These are phyloP conservation scores for Bradypus variegatus DNA, from an alignment of 2,797 vertebrate genomes.

Conservation along the genomic window DNA sequence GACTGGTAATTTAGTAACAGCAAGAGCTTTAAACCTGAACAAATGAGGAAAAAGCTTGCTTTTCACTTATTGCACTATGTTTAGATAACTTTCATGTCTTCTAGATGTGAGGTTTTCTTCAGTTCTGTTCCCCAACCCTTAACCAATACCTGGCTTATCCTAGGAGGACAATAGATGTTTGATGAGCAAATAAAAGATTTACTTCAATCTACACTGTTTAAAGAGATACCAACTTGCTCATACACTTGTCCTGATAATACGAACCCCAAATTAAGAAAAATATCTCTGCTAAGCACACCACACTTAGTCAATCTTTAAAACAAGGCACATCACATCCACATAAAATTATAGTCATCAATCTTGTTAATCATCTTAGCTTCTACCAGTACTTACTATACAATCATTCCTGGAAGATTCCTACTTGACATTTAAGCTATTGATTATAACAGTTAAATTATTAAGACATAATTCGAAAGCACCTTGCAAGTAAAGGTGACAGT, in stretches of 20 bases:
- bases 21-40: not conserved
- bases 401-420: conserved; percentile 3
- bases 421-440: conserved; percentile 12
- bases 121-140: not conserved
- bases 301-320: not conserved
- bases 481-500: not conserved
- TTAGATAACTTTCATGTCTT: not conserved
- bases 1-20: not conserved
- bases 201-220: not conserved
- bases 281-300: not conserved
- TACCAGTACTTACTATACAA: not conserved
- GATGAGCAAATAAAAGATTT: not conserved
- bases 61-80: not conserved
- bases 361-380: not conserved
- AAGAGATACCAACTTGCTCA: not conserved
- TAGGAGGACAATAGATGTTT: not conserved
- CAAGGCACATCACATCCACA: not conserved
- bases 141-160: not conserved
- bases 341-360: conserved; percentile 19
- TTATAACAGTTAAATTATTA: conserved; percentile 35
- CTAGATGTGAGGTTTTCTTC: not conserved
- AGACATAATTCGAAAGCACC: not conserved
- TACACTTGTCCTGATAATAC: not conserved
- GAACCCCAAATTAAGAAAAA: conserved; percentile 24
- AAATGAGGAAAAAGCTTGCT: not conserved